Evolutionary conservation across 2,113 vertebrate species (phyloP), one percentile per base, ranked within the genome.

Genomic region (Elephantulus edwardii): DNA sequence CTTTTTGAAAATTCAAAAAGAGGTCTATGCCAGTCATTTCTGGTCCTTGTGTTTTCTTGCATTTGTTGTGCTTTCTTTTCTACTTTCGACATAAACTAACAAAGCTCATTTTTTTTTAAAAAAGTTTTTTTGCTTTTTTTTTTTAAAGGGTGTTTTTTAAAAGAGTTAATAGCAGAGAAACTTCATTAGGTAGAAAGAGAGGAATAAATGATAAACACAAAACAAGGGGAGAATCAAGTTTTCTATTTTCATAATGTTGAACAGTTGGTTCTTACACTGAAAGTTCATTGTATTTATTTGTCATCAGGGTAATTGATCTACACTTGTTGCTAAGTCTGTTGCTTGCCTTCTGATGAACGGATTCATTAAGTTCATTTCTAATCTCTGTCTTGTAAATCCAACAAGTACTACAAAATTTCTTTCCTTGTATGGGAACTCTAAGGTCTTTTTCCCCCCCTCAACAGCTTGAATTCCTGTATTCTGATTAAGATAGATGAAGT

Each of bases 401-500:
- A 96, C 95, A 92, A 94, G 93, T 76, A 52, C 90, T 94, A 94
- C 91, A 92, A 95, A 94, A 95, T 96, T 95, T 96, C 79, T 93
- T 95, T 91, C 96, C 96, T 96, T 94, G 95, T 96, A 95, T 96
- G 95, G 94, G 95, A 89, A 96, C 97, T 96, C 88, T 95, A 84
- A 97, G 88, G 68, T 93, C 94, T 94, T 94, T 97, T 95, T 96
- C 72, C 91, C 89, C 77, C 52, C 90, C 89, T 96, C 96, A 97
- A 96, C 97, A 98, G 97, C 96, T 97, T 97, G 97, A 97, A 98
- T 97, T 98, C 96, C 95, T 97, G 96, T 97, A 97, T 97, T 98
- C 97, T 97, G 97, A 98, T 97, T 97, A 98, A 98, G 97, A 98
- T 97, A 97, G 97, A 98, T 97, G 97, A 96, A 97, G 95, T 97